Percentiles rank a stretch among this genome's conserved stretches.
Conservation (phyloP, 2,797 vertebrate genomes). For the Phylloscopus collybita region DNA sequence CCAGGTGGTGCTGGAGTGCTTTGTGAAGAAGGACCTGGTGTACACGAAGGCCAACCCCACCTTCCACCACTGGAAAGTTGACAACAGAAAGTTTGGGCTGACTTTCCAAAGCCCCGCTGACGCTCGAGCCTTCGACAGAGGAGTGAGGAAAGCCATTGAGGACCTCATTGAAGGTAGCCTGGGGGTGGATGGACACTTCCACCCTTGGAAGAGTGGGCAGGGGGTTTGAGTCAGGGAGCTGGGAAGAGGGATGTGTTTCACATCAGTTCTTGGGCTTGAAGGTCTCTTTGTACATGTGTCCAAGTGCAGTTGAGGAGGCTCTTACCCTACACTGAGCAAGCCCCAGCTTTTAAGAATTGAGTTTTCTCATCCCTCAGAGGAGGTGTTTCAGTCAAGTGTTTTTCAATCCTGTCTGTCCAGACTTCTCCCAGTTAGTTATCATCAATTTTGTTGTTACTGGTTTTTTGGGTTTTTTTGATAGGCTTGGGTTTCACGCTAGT, state of each 20-base stretch:
- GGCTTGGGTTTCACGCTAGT: not conserved
- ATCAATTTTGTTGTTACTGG: not conserved
- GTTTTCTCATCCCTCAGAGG: not conserved
- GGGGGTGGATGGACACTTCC: not conserved
- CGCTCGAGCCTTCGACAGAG: conserved; percentile 95
- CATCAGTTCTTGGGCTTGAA: not conserved
- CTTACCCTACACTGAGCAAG: not conserved
- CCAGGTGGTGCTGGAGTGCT: conserved; percentile 97
- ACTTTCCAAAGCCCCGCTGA: conserved; percentile 98
- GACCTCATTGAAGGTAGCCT: conserved; percentile 93
- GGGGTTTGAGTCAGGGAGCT: not conserved
- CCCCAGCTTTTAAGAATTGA: not conserved
- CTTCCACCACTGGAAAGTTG: conserved; percentile 98
- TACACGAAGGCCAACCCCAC: conserved; percentile 98
- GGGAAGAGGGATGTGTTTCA: not conserved
- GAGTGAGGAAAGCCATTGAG: conserved; percentile 96
- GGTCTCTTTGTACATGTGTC: rapidly evolving
- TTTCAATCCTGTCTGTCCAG: not conserved
- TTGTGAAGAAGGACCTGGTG: conserved; percentile 94
- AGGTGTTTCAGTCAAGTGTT: not conserved
- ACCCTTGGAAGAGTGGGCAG: not conserved
- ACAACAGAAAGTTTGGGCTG: conserved; percentile 93
- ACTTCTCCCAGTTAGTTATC: not conserved
- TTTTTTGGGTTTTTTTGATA: not conserved
- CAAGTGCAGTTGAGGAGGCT: not conserved